Conservation (phyloP, 2,888 invertebrate genomes). For the Lasioglossum villosulum region DNA sequence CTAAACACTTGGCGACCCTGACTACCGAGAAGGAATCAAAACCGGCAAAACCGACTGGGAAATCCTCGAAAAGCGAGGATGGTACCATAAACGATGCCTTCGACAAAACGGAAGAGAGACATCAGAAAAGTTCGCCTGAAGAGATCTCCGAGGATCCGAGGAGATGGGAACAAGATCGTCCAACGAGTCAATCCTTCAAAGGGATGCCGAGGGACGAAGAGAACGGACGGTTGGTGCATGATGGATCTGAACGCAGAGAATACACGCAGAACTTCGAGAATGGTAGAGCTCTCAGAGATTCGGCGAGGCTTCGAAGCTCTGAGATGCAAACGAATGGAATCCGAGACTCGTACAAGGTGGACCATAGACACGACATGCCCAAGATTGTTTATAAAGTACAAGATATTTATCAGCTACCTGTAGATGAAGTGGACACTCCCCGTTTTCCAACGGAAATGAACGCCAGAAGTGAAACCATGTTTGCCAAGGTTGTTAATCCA, state of each 20-base stretch:
- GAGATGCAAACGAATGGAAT: conserved; percentile 53
- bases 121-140: conserved; percentile 26
- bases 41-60: conserved; percentile 38
- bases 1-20: conserved; percentile 59
- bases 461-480: conserved; percentile 71
- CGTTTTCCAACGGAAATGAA: conserved; percentile 77
- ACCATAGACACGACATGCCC: conserved; percentile 58
- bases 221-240: conserved; percentile 62
- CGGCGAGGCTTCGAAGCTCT: conserved; percentile 65
- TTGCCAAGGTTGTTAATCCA: conserved; percentile 80
- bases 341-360: conserved; percentile 57
- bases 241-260: conserved; percentile 76
- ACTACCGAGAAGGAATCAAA: conserved; percentile 74
- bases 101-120: conserved; percentile 66
- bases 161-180: conserved; percentile 43
- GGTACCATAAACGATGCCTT: conserved; percentile 70
- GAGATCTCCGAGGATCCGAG: conserved; percentile 12
- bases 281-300: conserved; percentile 70
- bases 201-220: conserved; percentile 47
- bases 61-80: conserved; percentile 12
- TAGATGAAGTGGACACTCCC: conserved; percentile 81
- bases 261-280: conserved; percentile 79
- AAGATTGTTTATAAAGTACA: conserved; percentile 73
- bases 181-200: conserved; percentile 24
- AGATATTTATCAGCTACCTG: conserved; percentile 80